Base-by-base conservation (phyloP, 2,113 vertebrate genomes). In the Lonchura striata region DNA sequence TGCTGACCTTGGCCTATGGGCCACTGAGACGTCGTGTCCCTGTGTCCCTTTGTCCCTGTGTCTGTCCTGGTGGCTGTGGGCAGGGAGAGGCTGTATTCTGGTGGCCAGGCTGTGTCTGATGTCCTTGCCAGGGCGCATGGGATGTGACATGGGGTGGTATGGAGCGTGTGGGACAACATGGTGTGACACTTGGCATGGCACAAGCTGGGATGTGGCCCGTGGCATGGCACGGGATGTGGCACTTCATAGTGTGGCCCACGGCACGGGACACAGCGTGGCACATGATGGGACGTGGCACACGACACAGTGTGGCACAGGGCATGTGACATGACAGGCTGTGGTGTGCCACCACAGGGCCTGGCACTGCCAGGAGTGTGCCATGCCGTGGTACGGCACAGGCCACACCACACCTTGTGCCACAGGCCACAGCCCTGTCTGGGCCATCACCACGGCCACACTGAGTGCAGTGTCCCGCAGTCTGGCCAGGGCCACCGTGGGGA, bases 381-480 rank as follows among this genome's bases (percentile, higher is more conserved):
- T 4, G 30, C 24, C 18, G 4, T 0, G 8, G 21, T 3, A 10
- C 6, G 59, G 60, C 80, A 37, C 64, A 7, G n/a, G 9, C 25
- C 9, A 0, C 59, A 3, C 0, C 21, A 25, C 28, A 11, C 46
- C 27, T 1, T 1, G 17, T 50, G 76, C 35, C 64, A 8, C n/a
- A 0, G 0, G 30, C 16, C 85, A 16, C 50, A 5, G 22, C 46
- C n/a, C 37, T 0, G 9, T 0, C 56, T 2, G 8, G 37, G 77
- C 57, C 61, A 7, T 21, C 0, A 0, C n/a, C 5, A 0, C 49
- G 42, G 41, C 53, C 44, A 7, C 7, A 0, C n/a, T 21, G 53
- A 33, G 46, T 0, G 0, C 47, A 19, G 7, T 0, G 7, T 15
- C 72, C 49, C 17, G 47, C 37, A 0, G 6, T 7, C n/a, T 11